These are phyloP conservation scores for Emmelina monodactyla DNA, from an alignment of 2,888 invertebrate genomes.

Conservation along the genomic window DNA sequence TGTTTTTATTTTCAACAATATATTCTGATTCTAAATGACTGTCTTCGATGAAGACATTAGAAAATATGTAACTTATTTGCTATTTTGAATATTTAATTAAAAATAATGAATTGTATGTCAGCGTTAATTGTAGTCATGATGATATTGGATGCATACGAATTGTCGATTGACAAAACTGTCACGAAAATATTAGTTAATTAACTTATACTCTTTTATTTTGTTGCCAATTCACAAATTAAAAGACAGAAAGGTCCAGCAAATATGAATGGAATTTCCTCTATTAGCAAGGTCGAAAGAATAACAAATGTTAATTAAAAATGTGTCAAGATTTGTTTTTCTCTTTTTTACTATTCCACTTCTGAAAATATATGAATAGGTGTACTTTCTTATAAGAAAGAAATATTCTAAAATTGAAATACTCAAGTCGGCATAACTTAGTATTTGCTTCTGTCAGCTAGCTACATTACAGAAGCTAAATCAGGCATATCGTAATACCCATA, in stretches of 20 bases:
- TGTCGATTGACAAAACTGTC: slow-evolving; percentile 43
- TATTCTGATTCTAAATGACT: no score
- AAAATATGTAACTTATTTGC: slow-evolving; percentile 24
- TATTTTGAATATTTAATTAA: slow-evolving; percentile 60
- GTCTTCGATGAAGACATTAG: slow-evolving; percentile 32
- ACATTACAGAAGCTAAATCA: no score
- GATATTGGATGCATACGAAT: slow-evolving; percentile 54
- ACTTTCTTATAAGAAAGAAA: no score
- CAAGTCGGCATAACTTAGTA: no score
- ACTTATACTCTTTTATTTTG: slow-evolving; percentile 24
- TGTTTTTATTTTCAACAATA: no score
- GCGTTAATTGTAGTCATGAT: slow-evolving; percentile 36
- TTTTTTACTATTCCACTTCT: no score
- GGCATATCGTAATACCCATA: slow-evolving; percentile 10
- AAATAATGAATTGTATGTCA: slow-evolving; percentile 53
- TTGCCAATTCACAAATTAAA: slow-evolving; percentile 16
- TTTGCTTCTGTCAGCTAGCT: no score
- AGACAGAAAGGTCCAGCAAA: slow-evolving; percentile 4
- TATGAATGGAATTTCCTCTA: slow-evolving; percentile 34
- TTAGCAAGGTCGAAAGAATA: slow-evolving; percentile 3
- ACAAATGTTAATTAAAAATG: no score
- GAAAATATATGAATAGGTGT: no score
- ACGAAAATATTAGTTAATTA: slow-evolving; percentile 23
- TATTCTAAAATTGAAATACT: no score
- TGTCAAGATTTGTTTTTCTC: no score